These are phyloP conservation scores for Actinemys pallida DNA, from an alignment of 2,113 vertebrate species.

Conservation along the genomic window DNA sequence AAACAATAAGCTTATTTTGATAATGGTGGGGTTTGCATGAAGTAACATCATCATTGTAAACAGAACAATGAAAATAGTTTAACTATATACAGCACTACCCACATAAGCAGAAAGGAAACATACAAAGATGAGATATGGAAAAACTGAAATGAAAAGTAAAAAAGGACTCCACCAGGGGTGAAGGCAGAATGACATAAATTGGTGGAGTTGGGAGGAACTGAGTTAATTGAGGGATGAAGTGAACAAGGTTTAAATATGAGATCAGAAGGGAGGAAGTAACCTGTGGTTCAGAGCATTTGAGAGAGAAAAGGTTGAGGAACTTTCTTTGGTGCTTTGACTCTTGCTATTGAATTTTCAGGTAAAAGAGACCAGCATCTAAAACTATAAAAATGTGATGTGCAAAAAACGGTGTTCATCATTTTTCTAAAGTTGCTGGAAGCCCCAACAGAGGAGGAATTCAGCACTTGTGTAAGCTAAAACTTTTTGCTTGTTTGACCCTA, in stretches of 20 bases:
- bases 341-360: constrained; percentile 12
- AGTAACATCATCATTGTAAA: background rate
- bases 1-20: background rate
- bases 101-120: background rate
- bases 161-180: background rate
- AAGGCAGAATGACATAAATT: background rate
- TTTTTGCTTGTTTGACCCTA: too few species aligned
- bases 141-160: background rate
- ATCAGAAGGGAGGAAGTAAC: constrained; percentile 17
- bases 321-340: constrained; percentile 3
- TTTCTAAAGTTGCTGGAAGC: too few species aligned
- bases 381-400: too few species aligned
- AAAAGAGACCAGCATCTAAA: too few species aligned
- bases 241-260: constrained; percentile 7
- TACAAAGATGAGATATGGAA: background rate
- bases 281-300: background rate
- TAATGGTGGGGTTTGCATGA: background rate
- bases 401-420: too few species aligned
- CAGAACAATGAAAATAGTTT: background rate
- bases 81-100: background rate
- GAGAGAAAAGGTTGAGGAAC: background rate
- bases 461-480: too few species aligned
- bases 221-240: background rate
- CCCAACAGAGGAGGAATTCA: too few species aligned
- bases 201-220: background rate